Base-by-base conservation (phyloP, 2,113 vertebrate genomes). In the Phalacrocorax pelagicus region DNA sequence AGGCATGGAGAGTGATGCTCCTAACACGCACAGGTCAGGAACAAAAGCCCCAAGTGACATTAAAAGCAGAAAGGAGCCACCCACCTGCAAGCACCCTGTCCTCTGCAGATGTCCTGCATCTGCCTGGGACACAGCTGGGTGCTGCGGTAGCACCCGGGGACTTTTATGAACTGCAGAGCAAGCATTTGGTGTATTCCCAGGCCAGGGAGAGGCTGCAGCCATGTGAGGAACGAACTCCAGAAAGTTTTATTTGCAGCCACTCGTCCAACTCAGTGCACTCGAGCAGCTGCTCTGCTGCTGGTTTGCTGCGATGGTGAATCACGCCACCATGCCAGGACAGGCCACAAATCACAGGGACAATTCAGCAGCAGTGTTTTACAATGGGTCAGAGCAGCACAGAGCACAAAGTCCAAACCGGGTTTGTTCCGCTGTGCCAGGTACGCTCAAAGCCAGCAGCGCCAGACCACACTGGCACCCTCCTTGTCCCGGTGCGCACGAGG, bases 401-500 rank as follows among this genome's bases (percentile, higher is more conserved):
- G 52, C 82, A 72, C 6, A 2, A 52, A 81, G 21, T n/a, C 16
- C 63, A 42, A 36, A 15, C 55, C 18, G 34, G 19, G 8, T 29
- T 30, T 2, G 1, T n/a, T 32, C n/a, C 77, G 17, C 34, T 27
- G 23, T 8, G 55, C 23, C 69, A 63, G 19, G 30, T 15, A 18
- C 10, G 23, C 55, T 46, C 19, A 38, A 54, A 49, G 61, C 27
- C 14, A 23, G n/a, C 63, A 71, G 55, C 5, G 2, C 30, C 87
- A 66, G 51, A 51, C 27, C 32, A 32, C 1, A 0, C 27, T 2
- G 0, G 36, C 61, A 30, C 44, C n/a, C 27, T 21, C 21, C 58
- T 32, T 21, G 15, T n/a, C 20, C 54, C 1, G 0, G 34, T 15
- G 15, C 5, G 8, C 22, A 20, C 3, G 0, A 54, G 16, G 20